Evolutionary conservation across 2,113 vertebrate genomes (phyloP).

Genomic region (Cranoglanis bouderius): DNA sequence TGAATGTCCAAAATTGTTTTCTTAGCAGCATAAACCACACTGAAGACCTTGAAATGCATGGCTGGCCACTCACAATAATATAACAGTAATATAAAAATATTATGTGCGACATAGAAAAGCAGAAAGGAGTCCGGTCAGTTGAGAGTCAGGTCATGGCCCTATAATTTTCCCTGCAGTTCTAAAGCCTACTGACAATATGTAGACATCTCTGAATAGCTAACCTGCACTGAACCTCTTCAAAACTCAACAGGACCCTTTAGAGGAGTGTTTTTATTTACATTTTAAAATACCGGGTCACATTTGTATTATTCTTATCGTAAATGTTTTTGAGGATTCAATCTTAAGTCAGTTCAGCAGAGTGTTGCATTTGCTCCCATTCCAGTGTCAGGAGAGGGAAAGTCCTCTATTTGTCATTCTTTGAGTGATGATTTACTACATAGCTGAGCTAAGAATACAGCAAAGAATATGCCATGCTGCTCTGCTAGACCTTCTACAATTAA

Average conservation of each 20-base stretch:
- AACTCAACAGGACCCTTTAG: not conserved
- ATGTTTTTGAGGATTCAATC: not conserved
- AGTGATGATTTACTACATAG: constrained; percentile 43
- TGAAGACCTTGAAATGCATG: not conserved
- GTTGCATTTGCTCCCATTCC: constrained; percentile 37
- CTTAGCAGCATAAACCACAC: not conserved
- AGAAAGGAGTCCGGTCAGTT: constrained; percentile 6
- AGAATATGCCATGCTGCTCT: constrained; percentile 34
- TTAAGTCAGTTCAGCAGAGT: constrained; percentile 9
- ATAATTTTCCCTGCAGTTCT: constrained; percentile 24
- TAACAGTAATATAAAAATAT: not conserved
- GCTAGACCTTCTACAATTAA: constrained; percentile 25
- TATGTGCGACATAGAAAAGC: not conserved
- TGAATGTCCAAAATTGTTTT: not conserved
- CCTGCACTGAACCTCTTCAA: not conserved
- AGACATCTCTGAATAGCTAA: not conserved
- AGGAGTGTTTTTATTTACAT: not conserved
- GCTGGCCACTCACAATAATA: not conserved
- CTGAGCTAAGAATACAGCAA: constrained; percentile 32
- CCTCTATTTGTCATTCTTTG: constrained; percentile 59
- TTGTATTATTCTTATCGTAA: not conserved
- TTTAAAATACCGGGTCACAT: not conserved
- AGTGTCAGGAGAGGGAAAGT: constrained; percentile 37
- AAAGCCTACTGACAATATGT: constrained; percentile 15
- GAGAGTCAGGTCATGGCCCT: constrained; percentile 8